These are phyloP conservation scores for Caranx melampygus DNA, from an alignment of 2,113 vertebrate species.

Conservation along the genomic window DNA sequence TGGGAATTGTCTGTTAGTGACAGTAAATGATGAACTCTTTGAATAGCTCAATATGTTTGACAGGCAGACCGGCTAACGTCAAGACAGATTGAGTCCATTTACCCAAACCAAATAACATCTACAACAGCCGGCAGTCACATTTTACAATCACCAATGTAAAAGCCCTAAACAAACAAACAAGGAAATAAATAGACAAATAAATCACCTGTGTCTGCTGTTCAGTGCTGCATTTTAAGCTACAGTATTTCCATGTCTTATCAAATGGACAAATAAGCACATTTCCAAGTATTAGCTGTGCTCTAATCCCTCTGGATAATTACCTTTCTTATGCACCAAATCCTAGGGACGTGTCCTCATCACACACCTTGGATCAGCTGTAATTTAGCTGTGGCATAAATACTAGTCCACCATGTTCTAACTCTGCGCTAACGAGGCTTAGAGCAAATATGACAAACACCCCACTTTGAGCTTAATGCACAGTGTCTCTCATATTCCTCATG, in stretches of 20 bases:
- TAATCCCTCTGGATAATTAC: conserved; percentile 51
- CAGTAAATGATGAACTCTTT: conserved; percentile 4
- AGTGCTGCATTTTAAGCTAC: background rate
- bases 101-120: background rate
- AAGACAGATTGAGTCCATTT: conserved; percentile 18
- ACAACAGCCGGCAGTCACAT: background rate
- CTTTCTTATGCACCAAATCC: conserved; percentile 14
- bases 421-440: background rate
- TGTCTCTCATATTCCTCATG: background rate
- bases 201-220: background rate
- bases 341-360: conserved; percentile 8
- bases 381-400: conserved; percentile 24
- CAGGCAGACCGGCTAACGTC: background rate
- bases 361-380: conserved; percentile 34
- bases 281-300: conserved; percentile 29
- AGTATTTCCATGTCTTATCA: conserved; percentile 8
- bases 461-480: background rate
- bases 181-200: background rate
- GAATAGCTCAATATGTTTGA: conserved; percentile 8
- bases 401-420: conserved; percentile 1
- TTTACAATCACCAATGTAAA: background rate
- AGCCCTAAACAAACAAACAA: conserved; percentile 2
- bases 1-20: conserved; percentile 9
- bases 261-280: conserved; percentile 40
- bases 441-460: background rate